Base-by-base conservation (phyloP, 2,888 invertebrate species). In the Erannis defoliaria region DNA sequence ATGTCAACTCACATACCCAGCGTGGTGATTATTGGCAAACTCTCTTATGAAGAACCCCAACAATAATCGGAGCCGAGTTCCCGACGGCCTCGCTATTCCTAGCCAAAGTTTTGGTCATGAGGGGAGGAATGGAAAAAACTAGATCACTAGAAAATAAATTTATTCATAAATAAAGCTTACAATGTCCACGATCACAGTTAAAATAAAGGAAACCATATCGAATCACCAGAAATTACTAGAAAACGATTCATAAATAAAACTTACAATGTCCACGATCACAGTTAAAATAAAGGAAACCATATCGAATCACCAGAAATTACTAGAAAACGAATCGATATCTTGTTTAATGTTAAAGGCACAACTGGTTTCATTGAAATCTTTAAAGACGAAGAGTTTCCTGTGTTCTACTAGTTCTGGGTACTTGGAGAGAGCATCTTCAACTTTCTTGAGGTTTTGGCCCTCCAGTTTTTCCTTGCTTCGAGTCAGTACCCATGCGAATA, bases 181-280 rank as follows among this genome's bases (percentile, higher is more conserved):
- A 42, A 26, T 51, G 46, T 38, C 18, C 26, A 49, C 31, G 18
- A 54, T 54, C 49, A 54, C 49, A 60, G 48, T 54, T 18, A 42
- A 42, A 48, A 51, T 37, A 31, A 16, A 40, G 43, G n/a, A 31
- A 16, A 45, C 45, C 29, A 8, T 19, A 29, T 18, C 0, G 1
- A 23, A 37, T 82, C 67, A 90, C 89, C 90, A 91, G 66, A 90
- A 91, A 64, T 89, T 89, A 48, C 75, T 85, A 0, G 89, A 89
- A 57, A 91, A 91, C 60, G 86, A 86, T 45, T 89, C 87, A 29
- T 37, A 23, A 38, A 40, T 21, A 50, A 43, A 29, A 12, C 40
- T 26, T 40, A 23, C 8, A 40, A 23, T 50, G 45, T 21, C n/a
- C 26, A 49, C 31, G 18, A 54, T 54, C 49, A 54, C 49, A 60